phyloP scores from a whole-genome alignment of 2,888 invertebrate species.

The Poecilus cupreus region DNA sequence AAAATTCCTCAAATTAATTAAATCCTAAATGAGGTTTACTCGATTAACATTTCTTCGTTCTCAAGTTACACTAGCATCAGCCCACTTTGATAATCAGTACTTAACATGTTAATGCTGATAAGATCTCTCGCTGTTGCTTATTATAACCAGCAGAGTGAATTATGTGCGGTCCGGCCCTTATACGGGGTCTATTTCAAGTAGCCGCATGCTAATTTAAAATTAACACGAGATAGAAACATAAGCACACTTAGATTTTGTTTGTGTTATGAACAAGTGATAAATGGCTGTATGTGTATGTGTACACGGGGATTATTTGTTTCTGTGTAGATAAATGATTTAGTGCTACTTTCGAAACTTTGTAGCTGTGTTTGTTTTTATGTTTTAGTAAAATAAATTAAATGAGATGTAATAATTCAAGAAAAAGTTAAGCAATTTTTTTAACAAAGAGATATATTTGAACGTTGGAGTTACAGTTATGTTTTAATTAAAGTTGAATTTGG shows the following conservation, averaged over 20 bases:
- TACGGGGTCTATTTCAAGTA: conserved; percentile 38
- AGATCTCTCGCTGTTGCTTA: conserved; percentile 27
- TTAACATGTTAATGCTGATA: conserved; percentile 28
- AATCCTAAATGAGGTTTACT: neutral
- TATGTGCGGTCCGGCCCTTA: conserved; percentile 33
- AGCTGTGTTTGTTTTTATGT: neutral
- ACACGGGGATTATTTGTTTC: neutral
- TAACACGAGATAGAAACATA: conserved; percentile 41
- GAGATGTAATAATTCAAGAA: no score
- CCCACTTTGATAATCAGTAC: conserved; percentile 30
- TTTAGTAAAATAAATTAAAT: neutral
- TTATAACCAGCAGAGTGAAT: conserved; percentile 34
- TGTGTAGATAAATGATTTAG: conserved; percentile 29
- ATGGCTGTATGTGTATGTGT: conserved; percentile 9
- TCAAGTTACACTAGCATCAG: conserved; percentile 19
- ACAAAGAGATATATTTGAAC: no score
- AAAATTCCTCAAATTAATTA: conserved; percentile 16
- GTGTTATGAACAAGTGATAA: conserved; percentile 23
- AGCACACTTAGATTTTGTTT: conserved; percentile 6
- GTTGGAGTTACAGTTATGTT: no score
- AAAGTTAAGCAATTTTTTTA: no score
- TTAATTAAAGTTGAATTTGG: conserved; percentile 1
- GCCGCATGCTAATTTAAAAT: conserved; percentile 49
- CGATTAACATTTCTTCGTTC: conserved; percentile 17
- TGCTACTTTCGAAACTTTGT: neutral